A percentile compares a stretch with the other conserved stretches of the same genome.
Evolutionary conservation across 2,888 invertebrate species (phyloP).

Genomic region (Pachliopta kotzebuea): DNA sequence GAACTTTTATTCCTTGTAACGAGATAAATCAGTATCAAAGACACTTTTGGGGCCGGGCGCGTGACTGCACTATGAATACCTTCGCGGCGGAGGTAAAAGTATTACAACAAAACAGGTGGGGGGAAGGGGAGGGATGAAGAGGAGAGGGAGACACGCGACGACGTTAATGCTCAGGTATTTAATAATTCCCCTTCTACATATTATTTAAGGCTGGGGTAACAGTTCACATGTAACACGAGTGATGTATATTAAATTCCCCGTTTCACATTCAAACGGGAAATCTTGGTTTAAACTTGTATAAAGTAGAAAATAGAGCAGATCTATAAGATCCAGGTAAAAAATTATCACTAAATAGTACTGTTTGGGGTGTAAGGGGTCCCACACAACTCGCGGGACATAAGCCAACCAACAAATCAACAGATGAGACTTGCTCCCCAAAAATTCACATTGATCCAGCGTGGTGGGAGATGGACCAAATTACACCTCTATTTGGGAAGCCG

Average conservation of each 20-base stretch:
- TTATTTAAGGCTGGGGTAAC: too few relatives aligned
- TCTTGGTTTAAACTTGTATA: too few relatives aligned
- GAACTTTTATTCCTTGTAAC: slow-evolving; percentile 17
- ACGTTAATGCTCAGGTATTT: slow-evolving; percentile 11
- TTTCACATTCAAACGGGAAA: neutral
- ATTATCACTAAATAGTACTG: too few relatives aligned
- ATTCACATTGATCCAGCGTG: too few relatives aligned
- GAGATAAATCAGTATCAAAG: slow-evolving; percentile 26
- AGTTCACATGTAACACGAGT: neutral
- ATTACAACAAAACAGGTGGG: slow-evolving; percentile 17
- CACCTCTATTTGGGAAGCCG: too few relatives aligned
- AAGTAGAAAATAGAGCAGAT: too few relatives aligned
- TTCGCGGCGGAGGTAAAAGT: slow-evolving; percentile 13
- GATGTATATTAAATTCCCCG: neutral
- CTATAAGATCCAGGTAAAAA: too few relatives aligned
- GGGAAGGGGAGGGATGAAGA: neutral
- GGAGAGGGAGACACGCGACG: neutral
- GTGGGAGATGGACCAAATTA: too few relatives aligned
- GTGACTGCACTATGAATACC: slow-evolving; percentile 21
- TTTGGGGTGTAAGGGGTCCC: too few relatives aligned
- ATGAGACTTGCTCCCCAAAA: too few relatives aligned
- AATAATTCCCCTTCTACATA: neutral
- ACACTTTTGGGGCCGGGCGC: slow-evolving; percentile 16
- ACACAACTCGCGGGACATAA: too few relatives aligned
- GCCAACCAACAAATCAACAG: too few relatives aligned